Conservation (phyloP, 2,888 invertebrate species). For the Willowsia nigromaculata region DNA sequence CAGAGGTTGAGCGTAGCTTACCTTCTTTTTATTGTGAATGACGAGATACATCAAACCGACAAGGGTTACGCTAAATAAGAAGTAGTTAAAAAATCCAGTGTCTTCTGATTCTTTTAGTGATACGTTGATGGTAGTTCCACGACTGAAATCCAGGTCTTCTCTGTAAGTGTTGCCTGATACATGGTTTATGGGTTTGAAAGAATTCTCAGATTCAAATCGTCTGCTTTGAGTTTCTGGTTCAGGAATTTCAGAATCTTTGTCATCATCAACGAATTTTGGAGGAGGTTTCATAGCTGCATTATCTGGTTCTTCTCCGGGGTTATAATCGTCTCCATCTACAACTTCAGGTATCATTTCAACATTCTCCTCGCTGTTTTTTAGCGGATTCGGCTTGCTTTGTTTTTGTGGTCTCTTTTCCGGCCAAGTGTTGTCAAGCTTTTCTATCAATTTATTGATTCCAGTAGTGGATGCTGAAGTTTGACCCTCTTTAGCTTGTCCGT, state of each 20-base stretch:
- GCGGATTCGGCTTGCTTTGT: too few relatives aligned
- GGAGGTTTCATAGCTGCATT: neutral
- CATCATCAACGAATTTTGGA: neutral
- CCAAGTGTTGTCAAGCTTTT: neutral
- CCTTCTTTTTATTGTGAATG: conserved; percentile 77
- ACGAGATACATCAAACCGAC: conserved; percentile 73
- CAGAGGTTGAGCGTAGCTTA: conserved; percentile 65
- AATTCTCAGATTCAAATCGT: neutral
- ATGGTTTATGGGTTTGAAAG: neutral
- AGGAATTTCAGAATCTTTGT: conserved; percentile 7
- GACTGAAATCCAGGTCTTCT: neutral
- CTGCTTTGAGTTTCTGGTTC: neutral
- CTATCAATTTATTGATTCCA: neutral
- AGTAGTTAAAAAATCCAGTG: conserved; percentile 76
- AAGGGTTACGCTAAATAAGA: conserved; percentile 73
- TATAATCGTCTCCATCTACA: too few relatives aligned
- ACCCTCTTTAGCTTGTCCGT: neutral
- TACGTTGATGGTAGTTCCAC: conserved; percentile 67
- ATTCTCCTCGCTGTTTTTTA: too few relatives aligned
- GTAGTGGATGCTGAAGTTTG: neutral
- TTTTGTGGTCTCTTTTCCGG: too few relatives aligned
- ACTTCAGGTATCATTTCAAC: too few relatives aligned
- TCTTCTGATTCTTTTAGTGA: conserved; percentile 67
- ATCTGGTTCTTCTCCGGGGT: neutral
- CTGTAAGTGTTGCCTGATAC: neutral